These are phyloP conservation scores for Manis pentadactyla DNA, from an alignment of 2,797 vertebrate genomes.

Conservation along the genomic window DNA sequence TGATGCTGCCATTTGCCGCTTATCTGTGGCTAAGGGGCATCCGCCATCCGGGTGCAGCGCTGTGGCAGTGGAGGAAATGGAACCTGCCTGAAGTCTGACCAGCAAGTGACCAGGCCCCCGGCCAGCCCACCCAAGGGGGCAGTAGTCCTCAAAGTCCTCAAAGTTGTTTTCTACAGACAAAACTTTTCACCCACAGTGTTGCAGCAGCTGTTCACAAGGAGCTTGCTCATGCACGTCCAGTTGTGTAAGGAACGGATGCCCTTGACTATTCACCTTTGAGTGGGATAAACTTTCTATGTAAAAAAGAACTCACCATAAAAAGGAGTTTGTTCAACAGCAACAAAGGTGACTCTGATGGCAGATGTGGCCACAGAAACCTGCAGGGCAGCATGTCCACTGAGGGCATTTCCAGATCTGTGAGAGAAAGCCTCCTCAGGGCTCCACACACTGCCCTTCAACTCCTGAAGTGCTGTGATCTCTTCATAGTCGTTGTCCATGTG, in stretches of 20 bases:
- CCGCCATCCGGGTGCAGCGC: conserved; percentile 76
- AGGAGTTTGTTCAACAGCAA: conserved; percentile 29
- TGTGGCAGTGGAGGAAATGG: not conserved
- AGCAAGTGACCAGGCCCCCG: conserved; percentile 65
- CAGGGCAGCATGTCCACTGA: not conserved
- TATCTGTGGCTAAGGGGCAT: not conserved
- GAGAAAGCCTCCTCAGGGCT: not conserved
- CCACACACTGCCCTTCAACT: not conserved
- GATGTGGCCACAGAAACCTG: not conserved
- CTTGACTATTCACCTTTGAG: conserved; percentile 80
- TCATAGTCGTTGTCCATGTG: not conserved
- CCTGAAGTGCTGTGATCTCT: not conserved
- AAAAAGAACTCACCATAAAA: conserved; percentile 20
- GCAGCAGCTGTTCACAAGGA: conserved; percentile 82
- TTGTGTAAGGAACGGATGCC: conserved; percentile 74
- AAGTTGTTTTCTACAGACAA: conserved; percentile 76
- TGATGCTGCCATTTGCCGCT: too few species aligned
- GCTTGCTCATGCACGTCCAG: conserved; percentile 69
- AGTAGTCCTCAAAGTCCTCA: conserved; percentile 29
- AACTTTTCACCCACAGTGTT: conserved; percentile 76
- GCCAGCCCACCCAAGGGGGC: conserved; percentile 65
- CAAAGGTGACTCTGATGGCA: not conserved
- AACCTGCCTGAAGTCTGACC: conserved; percentile 26
- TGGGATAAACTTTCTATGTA: conserved; percentile 61
- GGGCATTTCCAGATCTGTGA: not conserved